Conservation (phyloP, 1,140 invertebrate genomes). For the Drosophila aff. region DNA sequence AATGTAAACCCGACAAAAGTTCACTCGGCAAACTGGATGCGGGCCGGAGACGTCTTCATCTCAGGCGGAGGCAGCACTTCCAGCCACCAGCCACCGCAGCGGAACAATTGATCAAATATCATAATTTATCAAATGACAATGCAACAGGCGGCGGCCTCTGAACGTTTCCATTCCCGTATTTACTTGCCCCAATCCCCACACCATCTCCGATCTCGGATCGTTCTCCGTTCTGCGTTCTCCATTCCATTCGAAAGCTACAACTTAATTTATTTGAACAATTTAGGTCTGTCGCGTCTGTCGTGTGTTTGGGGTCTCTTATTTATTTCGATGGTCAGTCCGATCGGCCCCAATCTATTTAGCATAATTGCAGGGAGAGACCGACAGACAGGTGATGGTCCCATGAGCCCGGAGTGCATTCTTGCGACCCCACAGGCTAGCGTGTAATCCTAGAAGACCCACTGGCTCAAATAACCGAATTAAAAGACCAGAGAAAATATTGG, state of each 20-base stretch:
- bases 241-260: conserved; percentile 76
- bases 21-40: conserved; percentile 75
- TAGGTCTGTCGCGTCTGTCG: conserved; percentile 63
- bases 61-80: conserved; percentile 25
- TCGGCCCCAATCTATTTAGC: conserved; percentile 70
- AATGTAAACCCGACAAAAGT: conserved; percentile 83
- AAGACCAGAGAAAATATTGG: conserved; percentile 34
- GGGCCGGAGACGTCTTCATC: conserved; percentile 54
- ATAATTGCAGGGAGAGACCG: conserved; percentile 58
- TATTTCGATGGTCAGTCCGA: conserved; percentile 74
- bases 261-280: conserved; percentile 84
- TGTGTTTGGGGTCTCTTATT: conserved; percentile 58
- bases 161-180: conserved; percentile 68
- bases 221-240: conserved; percentile 18
- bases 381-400: conserved; percentile 1
- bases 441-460: conserved; percentile 49
- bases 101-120: conserved; percentile 84
- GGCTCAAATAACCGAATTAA: conserved; percentile 56
- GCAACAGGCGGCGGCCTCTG: conserved; percentile 70
- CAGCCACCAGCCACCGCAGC: conserved; percentile 43
- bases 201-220: conserved; percentile 25
- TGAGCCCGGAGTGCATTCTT: conserved; percentile 11
- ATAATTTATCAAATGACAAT: conserved; percentile 85
- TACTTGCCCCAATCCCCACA: conserved; percentile 78
- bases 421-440: conserved; percentile 14